These are phyloP conservation scores for Keiferia lycopersicella DNA, from an alignment of 2,888 invertebrate genomes.

Conservation along the genomic window DNA sequence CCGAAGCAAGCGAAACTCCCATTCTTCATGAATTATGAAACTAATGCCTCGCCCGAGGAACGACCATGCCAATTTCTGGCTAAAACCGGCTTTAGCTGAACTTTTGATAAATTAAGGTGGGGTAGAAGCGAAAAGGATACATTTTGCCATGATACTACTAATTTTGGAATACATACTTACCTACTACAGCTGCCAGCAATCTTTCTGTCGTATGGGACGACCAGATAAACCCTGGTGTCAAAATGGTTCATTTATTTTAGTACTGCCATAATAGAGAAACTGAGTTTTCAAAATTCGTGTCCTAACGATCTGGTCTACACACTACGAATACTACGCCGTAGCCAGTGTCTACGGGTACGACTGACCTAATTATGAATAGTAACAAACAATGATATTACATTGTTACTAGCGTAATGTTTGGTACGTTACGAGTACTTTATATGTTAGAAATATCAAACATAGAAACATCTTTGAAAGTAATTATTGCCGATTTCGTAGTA, in stretches of 20 bases:
- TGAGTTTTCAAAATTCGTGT: background rate
- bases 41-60: constrained; percentile 18
- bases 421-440: background rate
- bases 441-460: background rate
- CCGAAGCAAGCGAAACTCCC: background rate
- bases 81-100: constrained; percentile 2
- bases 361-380: background rate
- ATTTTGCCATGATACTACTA: background rate
- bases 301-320: too few species aligned
- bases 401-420: too few species aligned
- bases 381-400: too few species aligned
- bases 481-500: background rate
- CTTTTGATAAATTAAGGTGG: background rate
- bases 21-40: constrained; percentile 26
- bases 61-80: constrained; percentile 18
- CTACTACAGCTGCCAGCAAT: too few species aligned
- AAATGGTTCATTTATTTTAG: too few species aligned
- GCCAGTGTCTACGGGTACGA: background rate
- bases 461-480: too few species aligned
- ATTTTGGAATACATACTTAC: too few species aligned
- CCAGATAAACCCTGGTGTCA: too few species aligned
- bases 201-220: too few species aligned
- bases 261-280: too few species aligned
- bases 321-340: constrained; percentile 1
- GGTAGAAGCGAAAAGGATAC: background rate